Evolutionary conservation across 2,113 vertebrate species (phyloP), one percentile per base, ranked within the genome.

Genomic region (Numida meleagris): DNA sequence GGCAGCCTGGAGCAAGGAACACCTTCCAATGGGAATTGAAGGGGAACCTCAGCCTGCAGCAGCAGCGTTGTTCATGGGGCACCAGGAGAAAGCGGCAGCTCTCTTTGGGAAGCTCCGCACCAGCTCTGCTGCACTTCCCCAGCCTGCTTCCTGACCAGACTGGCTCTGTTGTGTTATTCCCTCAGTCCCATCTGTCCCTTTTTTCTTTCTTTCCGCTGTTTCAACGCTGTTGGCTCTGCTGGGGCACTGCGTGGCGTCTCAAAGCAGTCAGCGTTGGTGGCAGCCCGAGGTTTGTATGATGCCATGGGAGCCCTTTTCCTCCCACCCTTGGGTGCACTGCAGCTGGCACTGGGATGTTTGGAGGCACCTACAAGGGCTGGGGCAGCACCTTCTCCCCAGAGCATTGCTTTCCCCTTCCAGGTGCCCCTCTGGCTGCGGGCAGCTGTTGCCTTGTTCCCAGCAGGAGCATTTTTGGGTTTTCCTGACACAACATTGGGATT

Each of bases 221-320:
- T 83, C 45, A 42, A 7, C 0, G 0, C 3, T 51, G 0, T 3
- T 8, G 34, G 73, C 48, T 90, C 75, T 82, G 89, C 67, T 2
- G 2, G 48, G 10, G 2, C 90, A 53, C 36, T 58, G 71, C 1
- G 0, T 0, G 0, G 23, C 9, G 0, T 33, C 42, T 40, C 3
- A 0, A 42, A 71, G 90, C 82, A 70, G 59, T 77, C 4, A 9
- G 50, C 0, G 2, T n/a, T 77, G 74, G 57, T 11, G 0, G 31
- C 4, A 40, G 15, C 76, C 72, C 83, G 42, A 72, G 58, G 57
- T 42, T 53, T 45, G 38, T 36, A 6, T 3, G 8, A 11, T 2
- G 4, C 73, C 0, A 0, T 5, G 25, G 1, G 2, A 38, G 63
- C 24, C 25, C 67, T 73, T 76, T 33, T 25, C 38, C 76, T 90